These are phyloP conservation scores for Rapana venosa DNA, from an alignment of 2,888 invertebrate species.

Conservation along the genomic window DNA sequence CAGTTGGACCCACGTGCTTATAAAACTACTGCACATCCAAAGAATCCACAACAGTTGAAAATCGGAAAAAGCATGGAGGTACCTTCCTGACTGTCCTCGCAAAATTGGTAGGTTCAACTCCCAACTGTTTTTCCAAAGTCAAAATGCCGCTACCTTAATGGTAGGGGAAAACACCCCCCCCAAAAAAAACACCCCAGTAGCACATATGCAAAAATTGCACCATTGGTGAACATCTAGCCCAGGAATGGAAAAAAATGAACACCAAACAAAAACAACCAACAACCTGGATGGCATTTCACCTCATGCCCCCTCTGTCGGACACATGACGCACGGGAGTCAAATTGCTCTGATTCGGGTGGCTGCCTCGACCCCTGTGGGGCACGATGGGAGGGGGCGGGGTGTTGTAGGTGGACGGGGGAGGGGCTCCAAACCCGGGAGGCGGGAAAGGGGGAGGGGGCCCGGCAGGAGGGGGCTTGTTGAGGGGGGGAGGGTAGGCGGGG, in stretches of 20 bases:
- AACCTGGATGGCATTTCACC: not conserved
- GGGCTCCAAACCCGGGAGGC: slow-evolving; percentile 47
- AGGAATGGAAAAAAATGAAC: not conserved
- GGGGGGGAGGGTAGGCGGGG: slow-evolving; percentile 47
- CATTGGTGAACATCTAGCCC: too few relatives aligned
- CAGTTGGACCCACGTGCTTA: too few relatives aligned
- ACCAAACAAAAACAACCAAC: not conserved
- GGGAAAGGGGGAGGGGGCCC: slow-evolving; percentile 47
- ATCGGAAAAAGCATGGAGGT: too few relatives aligned
- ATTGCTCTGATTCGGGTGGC: slow-evolving; percentile 24
- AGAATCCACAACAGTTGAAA: too few relatives aligned
- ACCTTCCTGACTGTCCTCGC: too few relatives aligned
- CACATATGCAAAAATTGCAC: too few relatives aligned
- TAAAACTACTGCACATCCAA: too few relatives aligned
- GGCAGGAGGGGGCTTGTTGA: slow-evolving; percentile 41
- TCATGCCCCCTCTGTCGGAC: slow-evolving; percentile 23
- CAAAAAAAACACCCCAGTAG: too few relatives aligned
- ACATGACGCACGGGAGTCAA: slow-evolving; percentile 5
- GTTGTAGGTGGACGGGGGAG: slow-evolving; percentile 26
- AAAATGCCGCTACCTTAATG: too few relatives aligned
- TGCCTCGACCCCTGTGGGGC: slow-evolving; percentile 6
- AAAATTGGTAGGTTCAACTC: too few relatives aligned
- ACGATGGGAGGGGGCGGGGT: not conserved
- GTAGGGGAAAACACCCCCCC: too few relatives aligned
- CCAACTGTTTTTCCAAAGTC: too few relatives aligned